phyloP scores from a whole-genome alignment of 2,888 invertebrate species.

The Rotaria magnacalcarata region DNA sequence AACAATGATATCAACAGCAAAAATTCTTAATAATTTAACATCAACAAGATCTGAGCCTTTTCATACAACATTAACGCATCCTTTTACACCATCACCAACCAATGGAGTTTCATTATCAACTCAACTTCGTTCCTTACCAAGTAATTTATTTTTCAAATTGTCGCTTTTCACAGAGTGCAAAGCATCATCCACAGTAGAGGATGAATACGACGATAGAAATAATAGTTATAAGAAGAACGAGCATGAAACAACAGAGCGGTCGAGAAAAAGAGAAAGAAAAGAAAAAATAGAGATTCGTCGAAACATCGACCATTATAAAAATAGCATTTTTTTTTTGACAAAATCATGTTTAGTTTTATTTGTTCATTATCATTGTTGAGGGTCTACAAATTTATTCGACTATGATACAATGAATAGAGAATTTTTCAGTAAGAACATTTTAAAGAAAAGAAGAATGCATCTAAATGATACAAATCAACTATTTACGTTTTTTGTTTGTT shows the following conservation, averaged over 20 bases:
- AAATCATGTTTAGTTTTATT: not conserved
- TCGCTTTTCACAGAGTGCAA: not conserved
- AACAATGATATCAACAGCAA: constrained; percentile 36
- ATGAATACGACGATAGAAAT: not conserved
- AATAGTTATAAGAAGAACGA: not conserved
- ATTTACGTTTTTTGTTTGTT: not conserved
- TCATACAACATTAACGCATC: not conserved
- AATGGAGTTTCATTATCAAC: not conserved
- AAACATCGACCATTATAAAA: constrained; percentile 2
- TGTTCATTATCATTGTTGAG: not conserved
- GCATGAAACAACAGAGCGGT: not conserved
- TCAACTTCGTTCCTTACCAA: not conserved
- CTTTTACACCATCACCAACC: constrained; percentile 18
- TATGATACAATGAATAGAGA: not conserved
- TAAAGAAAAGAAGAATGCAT: not conserved
- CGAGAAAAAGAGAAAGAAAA: not conserved
- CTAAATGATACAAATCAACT: not conserved
- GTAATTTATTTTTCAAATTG: not conserved
- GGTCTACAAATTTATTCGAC: not conserved
- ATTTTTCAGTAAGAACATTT: constrained; percentile 32
- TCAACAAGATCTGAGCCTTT: not conserved
- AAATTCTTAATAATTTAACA: constrained; percentile 30
- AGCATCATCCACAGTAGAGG: not conserved
- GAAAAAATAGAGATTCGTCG: not conserved
- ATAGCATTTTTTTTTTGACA: constrained; percentile 14